Evolutionary conservation across 2,888 invertebrate species (phyloP).

Genomic region (Leptopilina drosophilae): DNA sequence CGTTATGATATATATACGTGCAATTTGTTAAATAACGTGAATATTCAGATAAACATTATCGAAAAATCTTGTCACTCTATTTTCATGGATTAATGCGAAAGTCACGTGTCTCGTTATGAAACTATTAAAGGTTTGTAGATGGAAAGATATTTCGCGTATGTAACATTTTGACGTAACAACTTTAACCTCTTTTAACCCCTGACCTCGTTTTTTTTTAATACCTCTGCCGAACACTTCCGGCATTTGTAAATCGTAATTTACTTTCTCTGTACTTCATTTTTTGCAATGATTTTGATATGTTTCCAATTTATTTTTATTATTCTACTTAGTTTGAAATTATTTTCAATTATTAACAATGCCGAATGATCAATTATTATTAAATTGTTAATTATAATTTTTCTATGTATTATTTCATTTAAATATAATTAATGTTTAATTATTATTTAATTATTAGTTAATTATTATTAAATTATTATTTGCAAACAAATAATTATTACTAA

Average conservation of each 20-base stretch:
- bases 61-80: constrained; percentile 12
- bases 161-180: neutral
- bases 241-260: neutral
- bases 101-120: constrained; percentile 15
- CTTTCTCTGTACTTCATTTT: too few species aligned
- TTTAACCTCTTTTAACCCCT: constrained; percentile 3
- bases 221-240: neutral
- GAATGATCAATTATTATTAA: too few species aligned
- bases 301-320: too few species aligned
- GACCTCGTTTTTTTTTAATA: neutral
- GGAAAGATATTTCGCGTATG: neutral
- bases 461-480: too few species aligned
- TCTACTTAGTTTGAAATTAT: too few species aligned
- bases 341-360: too few species aligned
- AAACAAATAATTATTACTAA: too few species aligned
- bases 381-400: too few species aligned
- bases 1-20: neutral
- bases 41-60: constrained; percentile 5
- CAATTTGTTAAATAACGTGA: neutral
- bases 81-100: constrained; percentile 1
- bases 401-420: too few species aligned
- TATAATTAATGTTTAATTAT: too few species aligned
- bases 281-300: too few species aligned
- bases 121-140: constrained; percentile 13
- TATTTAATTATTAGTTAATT: too few species aligned